Evolutionary conservation across 2,113 vertebrate genomes (phyloP).

Genomic region (Urocitellus parryii): DNA sequence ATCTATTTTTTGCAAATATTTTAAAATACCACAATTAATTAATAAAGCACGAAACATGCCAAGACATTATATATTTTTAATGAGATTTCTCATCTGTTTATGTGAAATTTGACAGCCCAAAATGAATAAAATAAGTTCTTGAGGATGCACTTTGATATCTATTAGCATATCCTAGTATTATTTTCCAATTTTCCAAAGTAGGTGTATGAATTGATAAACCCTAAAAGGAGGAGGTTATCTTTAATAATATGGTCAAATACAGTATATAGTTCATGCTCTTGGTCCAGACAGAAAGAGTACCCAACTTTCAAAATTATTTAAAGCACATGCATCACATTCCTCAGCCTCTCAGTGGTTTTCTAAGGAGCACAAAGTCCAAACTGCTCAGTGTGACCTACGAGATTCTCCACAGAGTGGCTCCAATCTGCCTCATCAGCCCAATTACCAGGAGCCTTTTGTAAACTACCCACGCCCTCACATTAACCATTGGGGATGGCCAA

Average conservation of each 20-base stretch:
- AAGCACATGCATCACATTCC: not conserved
- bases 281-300: not conserved
- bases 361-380: not conserved
- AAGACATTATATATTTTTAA: not conserved
- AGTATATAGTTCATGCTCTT: not conserved
- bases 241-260: not conserved
- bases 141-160: not conserved
- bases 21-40: not conserved
- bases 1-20: not conserved
- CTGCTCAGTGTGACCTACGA: not conserved
- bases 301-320: not conserved
- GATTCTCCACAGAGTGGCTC: not conserved
- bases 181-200: not conserved
- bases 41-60: not conserved
- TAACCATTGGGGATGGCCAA: not conserved
- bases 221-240: not conserved
- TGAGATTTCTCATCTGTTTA: not conserved
- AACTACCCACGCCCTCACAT: fast-evolving
- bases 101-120: not conserved
- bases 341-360: not conserved
- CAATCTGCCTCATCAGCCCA: not conserved
- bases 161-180: not conserved
- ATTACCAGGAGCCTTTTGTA: not conserved
- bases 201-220: not conserved
- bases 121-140: not conserved